Percentiles rank a stretch among this genome's conserved stretches.
Evolutionary conservation across 2,888 invertebrate species (phyloP).

Genomic region (Apamea monoglypha): DNA sequence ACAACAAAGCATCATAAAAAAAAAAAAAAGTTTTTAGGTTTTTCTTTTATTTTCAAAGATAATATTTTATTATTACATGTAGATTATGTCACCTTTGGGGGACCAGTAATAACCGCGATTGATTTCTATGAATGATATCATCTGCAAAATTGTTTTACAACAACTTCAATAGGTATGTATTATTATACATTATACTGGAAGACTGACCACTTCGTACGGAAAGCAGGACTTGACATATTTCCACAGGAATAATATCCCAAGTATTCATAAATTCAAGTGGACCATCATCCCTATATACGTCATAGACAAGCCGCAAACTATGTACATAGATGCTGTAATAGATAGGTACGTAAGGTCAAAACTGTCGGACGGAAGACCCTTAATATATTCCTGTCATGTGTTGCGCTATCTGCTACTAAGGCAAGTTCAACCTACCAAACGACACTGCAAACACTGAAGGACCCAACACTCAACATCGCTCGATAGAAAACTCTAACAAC

Average conservation of each 20-base stretch:
- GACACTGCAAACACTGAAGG: conserved; percentile 27
- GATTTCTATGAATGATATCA: neutral
- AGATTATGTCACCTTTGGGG: neutral
- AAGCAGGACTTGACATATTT: neutral
- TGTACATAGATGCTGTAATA: neutral
- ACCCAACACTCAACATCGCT: conserved; percentile 19
- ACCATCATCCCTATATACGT: neutral
- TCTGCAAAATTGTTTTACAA: neutral
- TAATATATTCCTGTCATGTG: conserved; percentile 76
- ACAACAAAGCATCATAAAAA: no score
- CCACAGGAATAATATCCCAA: neutral
- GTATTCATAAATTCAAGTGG: conserved; percentile 8
- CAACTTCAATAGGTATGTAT: neutral
- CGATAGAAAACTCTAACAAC: conserved; percentile 10
- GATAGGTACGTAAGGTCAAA: conserved; percentile 15
- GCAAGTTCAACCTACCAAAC: conserved; percentile 29
- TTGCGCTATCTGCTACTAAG: conserved; percentile 29
- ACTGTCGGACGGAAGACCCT: conserved; percentile 45
- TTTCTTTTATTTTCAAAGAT: neutral
- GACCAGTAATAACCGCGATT: neutral
- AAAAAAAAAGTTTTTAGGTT: neutral
- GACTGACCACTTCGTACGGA: neutral
- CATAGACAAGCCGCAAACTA: conserved; percentile 3
- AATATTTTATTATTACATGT: neutral
- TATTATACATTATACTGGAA: neutral